These are phyloP conservation scores for Stenodema calcarata DNA, from an alignment of 2,888 invertebrate species.

Conservation along the genomic window DNA sequence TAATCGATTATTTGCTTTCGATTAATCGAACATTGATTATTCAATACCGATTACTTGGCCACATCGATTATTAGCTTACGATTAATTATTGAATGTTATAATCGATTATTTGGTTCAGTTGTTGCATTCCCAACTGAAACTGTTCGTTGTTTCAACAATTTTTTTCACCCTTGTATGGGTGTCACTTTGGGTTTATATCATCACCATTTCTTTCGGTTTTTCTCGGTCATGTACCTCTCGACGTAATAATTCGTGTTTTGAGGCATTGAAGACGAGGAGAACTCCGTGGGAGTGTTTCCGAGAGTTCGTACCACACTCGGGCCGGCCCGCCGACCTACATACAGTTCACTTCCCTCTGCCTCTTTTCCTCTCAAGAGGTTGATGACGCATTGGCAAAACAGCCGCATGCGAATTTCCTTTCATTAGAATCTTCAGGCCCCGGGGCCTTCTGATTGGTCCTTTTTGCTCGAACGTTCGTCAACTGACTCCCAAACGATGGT, in stretches of 20 bases:
- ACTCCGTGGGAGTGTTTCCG: not conserved
- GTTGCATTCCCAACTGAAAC: too few species aligned
- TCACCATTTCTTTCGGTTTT: too few species aligned
- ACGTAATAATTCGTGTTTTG: not conserved
- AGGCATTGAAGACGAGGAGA: not conserved
- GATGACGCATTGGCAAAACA: constrained; percentile 40
- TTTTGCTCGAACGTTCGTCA: not conserved
- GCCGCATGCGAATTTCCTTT: constrained; percentile 43
- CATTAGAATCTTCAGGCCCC: constrained; percentile 15
- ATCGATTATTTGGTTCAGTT: too few species aligned
- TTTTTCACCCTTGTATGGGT: too few species aligned
- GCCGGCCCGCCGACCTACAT: constrained; percentile 9
- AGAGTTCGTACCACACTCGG: not conserved
- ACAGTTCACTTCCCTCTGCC: constrained; percentile 28
- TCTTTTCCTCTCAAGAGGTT: not conserved
- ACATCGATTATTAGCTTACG: too few species aligned
- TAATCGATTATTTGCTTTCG: too few species aligned
- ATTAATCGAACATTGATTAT: too few species aligned
- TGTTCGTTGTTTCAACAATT: too few species aligned
- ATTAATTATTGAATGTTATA: too few species aligned
- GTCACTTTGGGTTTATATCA: too few species aligned
- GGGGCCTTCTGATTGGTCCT: not conserved
- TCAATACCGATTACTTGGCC: too few species aligned
- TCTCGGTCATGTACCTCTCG: too few species aligned
- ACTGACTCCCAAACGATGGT: not conserved